Percentiles rank a stretch among this genome's conserved stretches.
Conservation (phyloP, 1,140 invertebrate species). For the Theocolax elegans region DNA sequence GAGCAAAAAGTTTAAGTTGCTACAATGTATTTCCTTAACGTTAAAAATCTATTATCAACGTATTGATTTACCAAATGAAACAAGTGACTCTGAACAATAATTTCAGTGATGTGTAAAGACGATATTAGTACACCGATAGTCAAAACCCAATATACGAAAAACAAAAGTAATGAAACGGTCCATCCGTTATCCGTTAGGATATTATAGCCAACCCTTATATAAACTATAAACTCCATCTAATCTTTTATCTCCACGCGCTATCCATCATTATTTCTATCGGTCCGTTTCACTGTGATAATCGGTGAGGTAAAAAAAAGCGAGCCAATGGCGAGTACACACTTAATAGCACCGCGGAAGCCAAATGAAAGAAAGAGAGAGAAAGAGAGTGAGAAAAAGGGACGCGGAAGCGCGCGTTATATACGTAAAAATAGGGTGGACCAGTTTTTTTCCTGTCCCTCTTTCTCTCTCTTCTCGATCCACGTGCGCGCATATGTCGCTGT, state of each 20-base stretch:
- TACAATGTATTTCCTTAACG: too few species aligned
- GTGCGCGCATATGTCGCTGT: constrained; percentile 44
- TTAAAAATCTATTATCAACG: too few species aligned
- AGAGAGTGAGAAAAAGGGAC: constrained; percentile 3
- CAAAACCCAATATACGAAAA: too few species aligned
- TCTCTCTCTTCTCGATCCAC: constrained; percentile 38
- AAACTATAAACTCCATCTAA: neutral
- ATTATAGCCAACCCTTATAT: too few species aligned
- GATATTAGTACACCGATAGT: too few species aligned
- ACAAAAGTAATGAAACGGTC: too few species aligned
- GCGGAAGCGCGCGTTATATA: constrained; percentile 13
- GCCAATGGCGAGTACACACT: neutral
- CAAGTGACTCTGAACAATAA: too few species aligned
- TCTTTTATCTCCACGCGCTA: constrained; percentile 21
- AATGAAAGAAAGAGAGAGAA: neutral
- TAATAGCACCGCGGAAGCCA: constrained; percentile 3
- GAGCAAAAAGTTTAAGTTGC: too few species aligned
- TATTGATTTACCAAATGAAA: too few species aligned
- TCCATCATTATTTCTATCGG: constrained; percentile 11
- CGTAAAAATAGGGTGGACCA: constrained; percentile 39
- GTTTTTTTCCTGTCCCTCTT: constrained; percentile 15
- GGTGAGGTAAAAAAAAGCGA: too few species aligned
- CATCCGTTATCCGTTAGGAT: too few species aligned
- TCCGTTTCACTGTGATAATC: neutral
- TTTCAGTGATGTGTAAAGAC: too few species aligned